These are phyloP conservation scores for Heteromyza rotundicornis DNA, from an alignment of 2,888 invertebrate species.

Conservation along the genomic window DNA sequence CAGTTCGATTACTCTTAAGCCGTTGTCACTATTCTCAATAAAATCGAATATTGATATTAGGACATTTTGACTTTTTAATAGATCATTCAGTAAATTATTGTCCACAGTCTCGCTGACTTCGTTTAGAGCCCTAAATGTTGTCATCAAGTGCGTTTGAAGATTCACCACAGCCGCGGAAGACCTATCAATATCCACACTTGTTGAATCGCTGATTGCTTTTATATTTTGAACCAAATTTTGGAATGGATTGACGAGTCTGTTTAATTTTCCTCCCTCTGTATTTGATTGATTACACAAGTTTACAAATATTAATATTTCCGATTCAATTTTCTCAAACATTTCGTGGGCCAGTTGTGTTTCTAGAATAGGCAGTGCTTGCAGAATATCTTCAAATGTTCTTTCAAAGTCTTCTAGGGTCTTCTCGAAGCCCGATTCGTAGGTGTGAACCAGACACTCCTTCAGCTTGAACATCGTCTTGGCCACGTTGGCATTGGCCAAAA, in stretches of 20 bases:
- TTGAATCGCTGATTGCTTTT: constrained; percentile 38
- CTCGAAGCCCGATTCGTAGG: constrained; percentile 52
- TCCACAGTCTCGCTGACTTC: constrained; percentile 45
- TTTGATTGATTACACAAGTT: background rate
- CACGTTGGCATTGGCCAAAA: constrained; percentile 46
- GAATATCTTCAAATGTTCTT: constrained; percentile 56
- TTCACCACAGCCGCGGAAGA: constrained; percentile 49
- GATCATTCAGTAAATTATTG: constrained; percentile 38
- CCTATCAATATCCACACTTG: constrained; percentile 49
- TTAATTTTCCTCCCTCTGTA: constrained; percentile 32
- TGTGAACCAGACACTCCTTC: constrained; percentile 59
- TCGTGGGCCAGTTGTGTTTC: constrained; percentile 64
- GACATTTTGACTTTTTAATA: constrained; percentile 46
- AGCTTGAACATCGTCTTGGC: constrained; percentile 56
- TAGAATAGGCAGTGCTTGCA: constrained; percentile 53
- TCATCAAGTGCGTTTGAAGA: constrained; percentile 54
- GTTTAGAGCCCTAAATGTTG: constrained; percentile 49
- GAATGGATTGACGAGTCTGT: constrained; percentile 37
- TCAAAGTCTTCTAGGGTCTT: constrained; percentile 56
- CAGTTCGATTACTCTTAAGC: constrained; percentile 54
- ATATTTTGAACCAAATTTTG: constrained; percentile 41
- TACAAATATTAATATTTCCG: background rate
- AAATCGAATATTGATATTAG: constrained; percentile 54
- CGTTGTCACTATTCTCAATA: constrained; percentile 52
- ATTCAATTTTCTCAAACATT: constrained; percentile 56